Evolutionary conservation across 2,113 vertebrate species (phyloP), one percentile per base, ranked within the genome.

Genomic region (Columba livia): DNA sequence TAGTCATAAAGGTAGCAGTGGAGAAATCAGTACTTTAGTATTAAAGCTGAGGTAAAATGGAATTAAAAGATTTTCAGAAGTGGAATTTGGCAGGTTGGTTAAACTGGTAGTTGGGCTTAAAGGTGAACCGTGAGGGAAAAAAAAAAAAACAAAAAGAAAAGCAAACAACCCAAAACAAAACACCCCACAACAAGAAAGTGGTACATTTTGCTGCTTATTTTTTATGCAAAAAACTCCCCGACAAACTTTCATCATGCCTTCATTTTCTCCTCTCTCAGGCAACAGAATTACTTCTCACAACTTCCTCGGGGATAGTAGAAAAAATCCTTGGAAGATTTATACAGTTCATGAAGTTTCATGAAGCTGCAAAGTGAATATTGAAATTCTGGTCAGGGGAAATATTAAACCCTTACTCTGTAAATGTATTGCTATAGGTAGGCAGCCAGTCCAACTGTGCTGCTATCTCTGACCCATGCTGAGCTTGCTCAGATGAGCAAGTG

Each of bases 91-190:
- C 66, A 83, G 71, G 16, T 36, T 77, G 40, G 29, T 61, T 90
- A 82, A 93, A 42, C 34, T 69, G 14, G 25, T 96, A 97, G 91
- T 95, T 91, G 60, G 94, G 73, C 38, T 93, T 85, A 72, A 91
- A 93, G 62, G 47, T 79, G 42, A 93, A 78, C 18, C 51, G 1
- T 29, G 51, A 61, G 9, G 5, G 15, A 5, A 6, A 26, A 48
- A 16, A 1, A 36, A 36, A 36, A 36, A 36, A 36, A 36, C 2
- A 15, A 26, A 67, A 9, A 23, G 21, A 50, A 50, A 24, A 50
- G 3, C 10, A 50, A 50, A 24, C 48, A 50, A 24, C 48, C 48
- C 48, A 50, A 50, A 50, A 24, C 1, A 1, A 47, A 47, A 50
- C 10, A 50, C 5, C 15, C 12, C 21, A 44, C 11, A n/a, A 75